Base-by-base conservation (phyloP, 2,888 invertebrate genomes). In the Calliopum simillimum region DNA sequence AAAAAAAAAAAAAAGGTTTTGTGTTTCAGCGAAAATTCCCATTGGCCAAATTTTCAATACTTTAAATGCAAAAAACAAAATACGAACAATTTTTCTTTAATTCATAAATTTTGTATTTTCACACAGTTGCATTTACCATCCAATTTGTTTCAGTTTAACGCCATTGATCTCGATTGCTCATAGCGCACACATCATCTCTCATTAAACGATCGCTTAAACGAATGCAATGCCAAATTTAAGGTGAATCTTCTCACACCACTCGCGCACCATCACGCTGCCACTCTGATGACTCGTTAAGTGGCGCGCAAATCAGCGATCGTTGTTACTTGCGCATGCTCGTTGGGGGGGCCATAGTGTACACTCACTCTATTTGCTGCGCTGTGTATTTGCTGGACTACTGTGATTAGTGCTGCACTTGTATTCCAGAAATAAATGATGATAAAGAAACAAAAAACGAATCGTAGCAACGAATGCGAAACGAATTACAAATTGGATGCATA, bases 261-360 rank as follows among this genome's bases (percentile, higher is more conserved):
- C 12, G 56, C 44, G 23, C 43, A 41, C 23, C 41, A 33, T 25
- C 21, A n/a, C 55, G 13, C 66, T n/a, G 12, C 14, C 33, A 14
- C 58, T 67, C 49, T 47, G 59, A 51, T 59, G 67, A 49, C 58
- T 58, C 12, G 21, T 59, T 59, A 58, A 67, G 59, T 59, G 67
- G 59, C 58, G 67, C 12, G 21, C 67, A 59, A 67, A 67, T 67
- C 67, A 67, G 41, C 49, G 59, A 46, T 19, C 67, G 67, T 3
- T 41, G 43, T 25, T 46, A 16, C 46, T 14, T 41, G 19, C 64
- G 64, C 64, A 51, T 33, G 65, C 53, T 44, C 65, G 19, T 14
- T 43, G 43, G 55, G 43, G 53, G 43, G 55, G 43, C 43, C 44
- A 41, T 23, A 33, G 33, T 5, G 33, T 33, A 13, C 12, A 61